Conservation (phyloP, 2,888 invertebrate species). For the Agapetus fuscipes region DNA sequence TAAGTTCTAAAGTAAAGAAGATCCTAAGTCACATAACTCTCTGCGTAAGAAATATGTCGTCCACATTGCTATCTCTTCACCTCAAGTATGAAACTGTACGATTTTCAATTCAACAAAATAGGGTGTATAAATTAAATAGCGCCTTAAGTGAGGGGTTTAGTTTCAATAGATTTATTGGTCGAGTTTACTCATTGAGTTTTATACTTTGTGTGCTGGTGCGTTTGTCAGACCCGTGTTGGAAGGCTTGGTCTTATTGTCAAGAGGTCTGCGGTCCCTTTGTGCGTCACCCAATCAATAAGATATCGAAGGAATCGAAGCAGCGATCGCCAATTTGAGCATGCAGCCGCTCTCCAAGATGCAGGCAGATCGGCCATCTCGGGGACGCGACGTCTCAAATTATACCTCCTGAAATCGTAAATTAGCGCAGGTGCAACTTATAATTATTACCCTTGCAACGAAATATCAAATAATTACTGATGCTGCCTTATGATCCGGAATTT, state of each 20-base stretch:
- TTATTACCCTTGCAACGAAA: no score
- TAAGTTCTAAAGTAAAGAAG: no score
- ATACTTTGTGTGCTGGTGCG: slow-evolving; percentile 8
- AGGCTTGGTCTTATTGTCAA: slow-evolving; percentile 15
- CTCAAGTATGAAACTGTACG: no score
- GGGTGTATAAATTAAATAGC: no score
- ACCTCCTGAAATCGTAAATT: slow-evolving; percentile 10
- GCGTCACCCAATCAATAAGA: slow-evolving; percentile 22
- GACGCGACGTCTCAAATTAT: slow-evolving; percentile 4
- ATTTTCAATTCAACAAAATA: no score
- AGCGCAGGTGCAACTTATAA: slow-evolving; percentile 14
- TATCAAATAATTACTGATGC: no score
- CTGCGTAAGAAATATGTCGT: background rate
- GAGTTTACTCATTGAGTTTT: no score
- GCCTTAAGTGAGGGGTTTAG: no score
- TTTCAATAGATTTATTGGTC: no score
- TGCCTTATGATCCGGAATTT: no score
- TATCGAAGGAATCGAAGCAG: slow-evolving; percentile 18
- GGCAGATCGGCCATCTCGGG: background rate
- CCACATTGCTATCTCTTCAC: background rate
- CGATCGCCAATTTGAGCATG: slow-evolving; percentile 19
- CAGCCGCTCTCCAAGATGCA: slow-evolving; percentile 9
- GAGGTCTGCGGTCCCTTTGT: slow-evolving; percentile 15
- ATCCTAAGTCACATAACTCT: no score
- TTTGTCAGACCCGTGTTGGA: slow-evolving; percentile 19